These are phyloP conservation scores for Ornithorhynchus anatinus DNA, from an alignment of 2,113 vertebrate species.

Conservation along the genomic window DNA sequence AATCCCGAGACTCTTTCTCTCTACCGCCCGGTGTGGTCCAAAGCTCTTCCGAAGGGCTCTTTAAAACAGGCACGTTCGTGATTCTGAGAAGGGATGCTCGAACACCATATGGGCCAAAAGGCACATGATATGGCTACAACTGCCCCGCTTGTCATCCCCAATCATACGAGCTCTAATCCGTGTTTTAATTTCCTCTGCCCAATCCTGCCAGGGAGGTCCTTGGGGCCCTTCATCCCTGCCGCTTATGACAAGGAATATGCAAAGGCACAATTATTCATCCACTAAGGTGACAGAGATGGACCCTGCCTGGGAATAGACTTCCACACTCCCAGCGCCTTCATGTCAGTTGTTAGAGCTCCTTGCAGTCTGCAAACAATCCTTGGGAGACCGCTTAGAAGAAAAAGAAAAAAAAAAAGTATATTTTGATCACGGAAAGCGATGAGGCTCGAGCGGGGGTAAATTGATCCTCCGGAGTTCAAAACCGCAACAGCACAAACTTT, in stretches of 20 bases:
- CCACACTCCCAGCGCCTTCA: slow-evolving; percentile 76
- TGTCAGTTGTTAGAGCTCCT: slow-evolving; percentile 84
- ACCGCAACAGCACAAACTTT: slow-evolving; percentile 5
- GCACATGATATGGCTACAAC: slow-evolving; percentile 75
- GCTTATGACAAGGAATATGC: slow-evolving; percentile 92
- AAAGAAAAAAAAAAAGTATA: slow-evolving; percentile 36
- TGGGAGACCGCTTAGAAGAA: slow-evolving; percentile 70
- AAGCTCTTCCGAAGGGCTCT: too few relatives aligned
- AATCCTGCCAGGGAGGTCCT: slow-evolving; percentile 86
- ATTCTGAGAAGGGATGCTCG: too few relatives aligned
- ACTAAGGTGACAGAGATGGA: slow-evolving; percentile 87
- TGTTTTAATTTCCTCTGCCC: slow-evolving; percentile 96
- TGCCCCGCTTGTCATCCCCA: slow-evolving; percentile 90
- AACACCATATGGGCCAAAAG: slow-evolving; percentile 88
- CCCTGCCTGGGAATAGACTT: slow-evolving; percentile 83
- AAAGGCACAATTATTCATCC: slow-evolving; percentile 94
- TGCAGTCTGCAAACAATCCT: slow-evolving; percentile 86
- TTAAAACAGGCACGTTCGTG: too few relatives aligned
- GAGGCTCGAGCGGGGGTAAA: slow-evolving; percentile 12
- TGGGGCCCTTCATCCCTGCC: slow-evolving; percentile 90
- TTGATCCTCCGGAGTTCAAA: slow-evolving; percentile 37
- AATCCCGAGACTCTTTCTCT: neutral
- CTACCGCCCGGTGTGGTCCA: neutral
- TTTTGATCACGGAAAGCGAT: slow-evolving; percentile 57
- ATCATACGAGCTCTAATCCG: slow-evolving; percentile 89